Conservation (phyloP, 2,888 invertebrate genomes). For the Caenorhabditis japonica region DNA sequence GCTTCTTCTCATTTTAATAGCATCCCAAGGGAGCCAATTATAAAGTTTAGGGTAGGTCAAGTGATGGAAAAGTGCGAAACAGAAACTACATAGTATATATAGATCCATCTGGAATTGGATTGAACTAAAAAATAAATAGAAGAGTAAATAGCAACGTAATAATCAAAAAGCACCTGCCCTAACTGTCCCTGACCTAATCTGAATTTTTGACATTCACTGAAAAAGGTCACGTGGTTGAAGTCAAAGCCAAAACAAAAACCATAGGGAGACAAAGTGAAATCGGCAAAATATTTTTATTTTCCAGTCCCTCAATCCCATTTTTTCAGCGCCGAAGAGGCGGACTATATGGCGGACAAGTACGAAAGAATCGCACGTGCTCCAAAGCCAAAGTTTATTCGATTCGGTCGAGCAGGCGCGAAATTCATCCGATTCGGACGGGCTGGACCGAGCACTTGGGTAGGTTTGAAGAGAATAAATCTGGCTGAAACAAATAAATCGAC, state of each 20-base stretch:
- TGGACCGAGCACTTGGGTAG: constrained; percentile 64
- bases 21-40: too few relatives aligned
- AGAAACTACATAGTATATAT: too few relatives aligned
- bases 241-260: neutral
- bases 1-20: too few relatives aligned
- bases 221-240: too few relatives aligned
- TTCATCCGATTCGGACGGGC: constrained; percentile 74
- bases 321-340: constrained; percentile 45
- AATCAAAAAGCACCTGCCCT: too few relatives aligned
- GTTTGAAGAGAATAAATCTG: constrained; percentile 19
- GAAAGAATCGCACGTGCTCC: constrained; percentile 64
- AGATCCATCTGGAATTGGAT: too few relatives aligned
- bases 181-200: too few relatives aligned
- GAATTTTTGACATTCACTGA: too few relatives aligned
- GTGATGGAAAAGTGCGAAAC: too few relatives aligned
- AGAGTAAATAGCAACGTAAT: too few relatives aligned
- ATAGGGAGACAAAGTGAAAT: constrained; percentile 1
- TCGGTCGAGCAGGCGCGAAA: constrained; percentile 71
- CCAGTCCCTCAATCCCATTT: constrained; percentile 1
- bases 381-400: constrained; percentile 74
- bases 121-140: too few relatives aligned
- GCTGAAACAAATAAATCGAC: constrained; percentile 5
- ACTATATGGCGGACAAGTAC: constrained; percentile 29
- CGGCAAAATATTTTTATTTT: neutral
- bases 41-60: too few relatives aligned